Base-by-base conservation (phyloP, 1,140 invertebrate genomes). In the Papilio glaucus region DNA sequence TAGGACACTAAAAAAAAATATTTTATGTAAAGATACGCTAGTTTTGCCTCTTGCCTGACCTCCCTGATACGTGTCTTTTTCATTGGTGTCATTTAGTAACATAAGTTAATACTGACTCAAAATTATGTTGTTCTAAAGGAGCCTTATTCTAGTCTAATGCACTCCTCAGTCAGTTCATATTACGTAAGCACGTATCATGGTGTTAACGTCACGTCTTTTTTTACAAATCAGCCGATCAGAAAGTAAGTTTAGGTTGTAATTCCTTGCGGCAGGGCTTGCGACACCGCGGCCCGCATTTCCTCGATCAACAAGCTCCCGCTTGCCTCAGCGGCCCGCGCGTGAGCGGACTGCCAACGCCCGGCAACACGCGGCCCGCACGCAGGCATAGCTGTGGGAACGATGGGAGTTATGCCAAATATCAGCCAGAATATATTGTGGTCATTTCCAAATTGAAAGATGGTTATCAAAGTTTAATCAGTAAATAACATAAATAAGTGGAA, bases 151-250 rank as follows among this genome's bases (percentile, higher is more conserved):
- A 21, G n/a, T 18, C 42, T 4, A 15, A 49, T 10, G 21, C 29
- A 33, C 6, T 33, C 6, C 29, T 33, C 29, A 6, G 29, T 33
- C 29, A 33, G 4, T 10, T 12, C 1, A 24, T 57, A 2, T 53
- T 21, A 53, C 21, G 9, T 53, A 53, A 53, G 9, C 18, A 12
- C 6, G 18, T 21, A 53, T 53, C 2, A 26, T 24, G 49, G 8
- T 24, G 49, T 53, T 9, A 49, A 49, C 45, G 45, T 21, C 8
- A 49, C 45, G 15, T 21, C 45, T n/a, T 33, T 53, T 57, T 57
- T 57, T 26, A 57, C 9, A 57, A 57, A 57, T 57, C 10, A 57
- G 21, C 49, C 24, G 10, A 57, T 57, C 21, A 57, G 21, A 57
- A 57, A 57, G 21, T 24, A 3, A 24, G 21, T 18, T 49, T 49